These are phyloP conservation scores for Trogon surrucura DNA, from an alignment of 2,113 vertebrate genomes.

Conservation along the genomic window DNA sequence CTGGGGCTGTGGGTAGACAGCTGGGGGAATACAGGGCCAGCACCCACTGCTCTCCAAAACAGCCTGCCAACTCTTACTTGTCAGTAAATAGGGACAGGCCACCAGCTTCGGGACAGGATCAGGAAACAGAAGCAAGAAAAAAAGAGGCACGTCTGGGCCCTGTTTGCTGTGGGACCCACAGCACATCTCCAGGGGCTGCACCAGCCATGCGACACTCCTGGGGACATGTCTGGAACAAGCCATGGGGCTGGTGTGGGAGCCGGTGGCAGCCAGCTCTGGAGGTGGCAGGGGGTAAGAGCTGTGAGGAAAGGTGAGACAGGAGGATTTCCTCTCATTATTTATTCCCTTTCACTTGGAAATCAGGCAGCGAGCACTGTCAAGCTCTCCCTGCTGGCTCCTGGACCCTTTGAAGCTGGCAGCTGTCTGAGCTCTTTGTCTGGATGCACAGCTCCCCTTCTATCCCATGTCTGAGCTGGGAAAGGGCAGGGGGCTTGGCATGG, in stretches of 20 bases:
- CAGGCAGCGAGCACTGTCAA: background rate
- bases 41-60: background rate
- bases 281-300: background rate
- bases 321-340: conserved; percentile 61
- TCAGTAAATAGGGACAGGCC: background rate
- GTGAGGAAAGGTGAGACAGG: conserved; percentile 22
- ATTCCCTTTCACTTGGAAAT: conserved; percentile 61
- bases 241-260: background rate
- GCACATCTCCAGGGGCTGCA: background rate
- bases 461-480: background rate
- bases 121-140: background rate
- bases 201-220: accelerated
- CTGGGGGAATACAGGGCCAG: background rate
- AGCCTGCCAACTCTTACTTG: background rate
- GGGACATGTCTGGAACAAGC: background rate
- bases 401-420: background rate
- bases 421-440: conserved; percentile 13
- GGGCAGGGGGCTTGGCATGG: background rate
- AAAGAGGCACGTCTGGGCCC: background rate
- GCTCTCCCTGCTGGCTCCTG: conserved; percentile 6
- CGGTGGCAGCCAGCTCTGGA: background rate
- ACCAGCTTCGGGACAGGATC: background rate
- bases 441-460: background rate
- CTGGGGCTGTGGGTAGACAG: background rate
- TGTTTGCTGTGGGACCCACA: background rate